Base-by-base conservation (phyloP, 2,797 vertebrate species). In the Orientallactaga sibirica region DNA sequence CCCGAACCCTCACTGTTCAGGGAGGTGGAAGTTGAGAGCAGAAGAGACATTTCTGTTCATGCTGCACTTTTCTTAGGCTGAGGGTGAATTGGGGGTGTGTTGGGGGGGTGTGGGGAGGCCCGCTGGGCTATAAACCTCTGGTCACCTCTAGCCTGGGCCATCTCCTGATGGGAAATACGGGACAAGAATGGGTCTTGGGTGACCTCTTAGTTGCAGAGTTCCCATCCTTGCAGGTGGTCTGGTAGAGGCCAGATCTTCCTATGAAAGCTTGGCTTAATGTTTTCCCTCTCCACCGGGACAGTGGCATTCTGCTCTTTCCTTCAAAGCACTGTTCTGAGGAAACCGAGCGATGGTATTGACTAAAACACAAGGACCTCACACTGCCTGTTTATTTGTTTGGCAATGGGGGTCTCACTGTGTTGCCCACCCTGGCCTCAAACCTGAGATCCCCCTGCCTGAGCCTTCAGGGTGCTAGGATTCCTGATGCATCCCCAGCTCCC, bases 61-160 rank as follows among this genome's bases (percentile, higher is more conserved):
- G 0, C 2, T 9, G 1, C 5, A 11, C 12, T 8, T 70, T 67
- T 79, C 24, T 0, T 1, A 16, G 8, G 18, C 20, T 1, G 55
- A 52, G 52, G 11, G 4, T 58, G 55, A 12, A 58, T 58, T 58
- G 55, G 55, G 16, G 14, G 55, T 14, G 14, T 58, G 16, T 4
- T 7, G 10, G 11, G 55, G 24, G 6, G 19, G 4, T 3, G 61
- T 20, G 52, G 9, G 77, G 58, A 37, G 16, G 9, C 10, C 5
- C 62, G 20, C 68, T 75, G 4, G 27, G 29, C 58, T 66, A 25
- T 29, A 11, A 1, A 70, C 4, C 19, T 18, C 62, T 9, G 11
- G 41, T 55, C 27, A 4, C 7, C 3, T 6, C 19, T 33, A 19
- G 61, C 43, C 27, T 15, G 14, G 29, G 70, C 19, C 19, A 48